phyloP scores from a whole-genome alignment of 2,888 invertebrate genomes.

The Lasioglossum vierecki region DNA sequence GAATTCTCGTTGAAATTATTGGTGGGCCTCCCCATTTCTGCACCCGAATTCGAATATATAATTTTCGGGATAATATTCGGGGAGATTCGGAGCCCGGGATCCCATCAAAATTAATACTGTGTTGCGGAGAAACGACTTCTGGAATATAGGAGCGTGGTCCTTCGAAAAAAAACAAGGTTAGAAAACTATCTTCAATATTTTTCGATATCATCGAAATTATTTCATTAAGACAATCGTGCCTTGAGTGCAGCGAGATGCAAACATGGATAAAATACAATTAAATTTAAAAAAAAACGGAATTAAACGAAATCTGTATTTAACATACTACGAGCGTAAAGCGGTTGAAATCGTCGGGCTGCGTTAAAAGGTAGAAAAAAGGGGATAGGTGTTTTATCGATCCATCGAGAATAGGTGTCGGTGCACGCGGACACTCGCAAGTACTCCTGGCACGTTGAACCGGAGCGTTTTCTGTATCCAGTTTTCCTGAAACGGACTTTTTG shows the following conservation, averaged over 20 bases:
- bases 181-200: too few relatives aligned
- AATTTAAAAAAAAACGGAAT: too few relatives aligned
- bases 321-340: background rate
- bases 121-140: background rate
- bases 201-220: too few relatives aligned
- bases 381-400: slow-evolving; percentile 38
- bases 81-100: background rate
- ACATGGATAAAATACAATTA: too few relatives aligned
- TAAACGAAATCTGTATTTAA: too few relatives aligned
- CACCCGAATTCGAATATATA: slow-evolving; percentile 7
- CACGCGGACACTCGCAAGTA: background rate
- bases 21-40: slow-evolving; percentile 11
- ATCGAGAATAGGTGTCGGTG: slow-evolving; percentile 22
- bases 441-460: background rate
- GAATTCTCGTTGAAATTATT: slow-evolving; percentile 18
- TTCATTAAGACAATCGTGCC: too few relatives aligned
- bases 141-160: background rate
- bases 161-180: too few relatives aligned
- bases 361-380: slow-evolving; percentile 26
- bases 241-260: too few relatives aligned
- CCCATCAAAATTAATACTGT: slow-evolving; percentile 1
- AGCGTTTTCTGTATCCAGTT: slow-evolving; percentile 40
- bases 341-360: background rate
- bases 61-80: background rate
- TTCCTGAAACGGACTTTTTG: slow-evolving; percentile 56